A percentile compares a stretch with the other conserved stretches of the same genome.
These are phyloP conservation scores for Metalampra italica DNA, from an alignment of 2,888 invertebrate species.

Conservation along the genomic window DNA sequence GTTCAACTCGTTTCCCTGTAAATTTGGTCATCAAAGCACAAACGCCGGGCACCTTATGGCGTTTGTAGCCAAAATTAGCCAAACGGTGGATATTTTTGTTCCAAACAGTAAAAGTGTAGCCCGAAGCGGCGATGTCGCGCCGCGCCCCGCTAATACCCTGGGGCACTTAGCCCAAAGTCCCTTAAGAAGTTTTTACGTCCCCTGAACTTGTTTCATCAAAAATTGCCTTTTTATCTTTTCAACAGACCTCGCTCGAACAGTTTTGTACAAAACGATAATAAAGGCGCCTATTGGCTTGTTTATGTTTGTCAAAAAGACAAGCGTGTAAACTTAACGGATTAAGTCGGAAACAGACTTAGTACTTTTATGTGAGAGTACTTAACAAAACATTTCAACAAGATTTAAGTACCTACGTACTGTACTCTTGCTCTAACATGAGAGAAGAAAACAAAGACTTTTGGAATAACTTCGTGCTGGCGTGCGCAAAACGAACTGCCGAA, in stretches of 20 bases:
- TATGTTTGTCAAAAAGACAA: background rate
- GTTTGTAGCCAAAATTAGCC: constrained; percentile 2
- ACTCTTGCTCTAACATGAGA: no score
- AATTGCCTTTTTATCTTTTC: constrained; percentile 2
- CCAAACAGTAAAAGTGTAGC: background rate
- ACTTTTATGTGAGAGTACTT: no score
- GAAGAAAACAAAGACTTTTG: no score
- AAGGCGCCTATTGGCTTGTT: background rate
- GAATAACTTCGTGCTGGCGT: no score
- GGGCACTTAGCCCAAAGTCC: constrained; percentile 9
- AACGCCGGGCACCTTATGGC: background rate
- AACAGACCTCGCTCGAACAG: background rate
- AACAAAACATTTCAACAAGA: no score
- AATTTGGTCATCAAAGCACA: constrained; percentile 2
- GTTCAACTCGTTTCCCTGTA: constrained; percentile 2
- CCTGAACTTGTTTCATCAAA: constrained; percentile 11
- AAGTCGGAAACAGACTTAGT: no score
- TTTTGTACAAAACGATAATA: background rate
- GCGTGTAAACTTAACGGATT: background rate
- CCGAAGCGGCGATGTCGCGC: constrained; percentile 1
- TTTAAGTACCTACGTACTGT: no score
- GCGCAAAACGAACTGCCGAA: no score
- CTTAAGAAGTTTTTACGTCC: constrained; percentile 10
- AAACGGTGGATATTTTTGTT: constrained; percentile 5
- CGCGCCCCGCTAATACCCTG: constrained; percentile 5